These are phyloP conservation scores for Boloria euphrosyne DNA, from an alignment of 2,888 invertebrate genomes.

Conservation along the genomic window DNA sequence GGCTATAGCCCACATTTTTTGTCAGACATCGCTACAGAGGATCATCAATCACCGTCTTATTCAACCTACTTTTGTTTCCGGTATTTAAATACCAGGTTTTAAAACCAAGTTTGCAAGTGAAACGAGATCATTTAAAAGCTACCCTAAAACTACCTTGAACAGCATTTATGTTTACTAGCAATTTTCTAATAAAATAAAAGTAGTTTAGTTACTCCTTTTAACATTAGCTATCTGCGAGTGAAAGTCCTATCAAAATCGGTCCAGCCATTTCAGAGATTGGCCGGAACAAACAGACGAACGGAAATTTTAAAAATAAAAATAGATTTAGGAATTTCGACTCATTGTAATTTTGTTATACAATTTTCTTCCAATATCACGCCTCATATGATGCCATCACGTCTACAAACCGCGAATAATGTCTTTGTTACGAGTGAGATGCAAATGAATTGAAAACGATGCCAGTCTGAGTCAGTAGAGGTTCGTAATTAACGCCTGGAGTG, in stretches of 20 bases:
- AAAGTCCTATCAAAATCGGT: too few species aligned
- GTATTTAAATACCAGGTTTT: constrained; percentile 25
- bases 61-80: constrained; percentile 36
- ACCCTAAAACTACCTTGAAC: background rate
- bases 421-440: constrained; percentile 43
- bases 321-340: background rate
- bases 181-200: too few species aligned
- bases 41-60: constrained; percentile 36
- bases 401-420: constrained; percentile 19
- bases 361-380: background rate
- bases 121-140: constrained; percentile 20
- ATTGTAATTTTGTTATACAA: background rate
- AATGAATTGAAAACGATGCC: constrained; percentile 49
- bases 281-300: too few species aligned
- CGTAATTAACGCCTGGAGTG: constrained; percentile 60
- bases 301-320: too few species aligned
- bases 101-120: constrained; percentile 12
- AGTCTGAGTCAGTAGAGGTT: constrained; percentile 59
- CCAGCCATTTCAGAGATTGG: too few species aligned
- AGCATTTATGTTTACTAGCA: too few species aligned
- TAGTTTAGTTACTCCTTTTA: too few species aligned
- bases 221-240: too few species aligned
- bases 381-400: constrained; percentile 24
- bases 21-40: constrained; percentile 32
- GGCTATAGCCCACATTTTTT: constrained; percentile 34